Base-by-base conservation (phyloP, 1,140 invertebrate species). In the Scaptomyza pallida region DNA sequence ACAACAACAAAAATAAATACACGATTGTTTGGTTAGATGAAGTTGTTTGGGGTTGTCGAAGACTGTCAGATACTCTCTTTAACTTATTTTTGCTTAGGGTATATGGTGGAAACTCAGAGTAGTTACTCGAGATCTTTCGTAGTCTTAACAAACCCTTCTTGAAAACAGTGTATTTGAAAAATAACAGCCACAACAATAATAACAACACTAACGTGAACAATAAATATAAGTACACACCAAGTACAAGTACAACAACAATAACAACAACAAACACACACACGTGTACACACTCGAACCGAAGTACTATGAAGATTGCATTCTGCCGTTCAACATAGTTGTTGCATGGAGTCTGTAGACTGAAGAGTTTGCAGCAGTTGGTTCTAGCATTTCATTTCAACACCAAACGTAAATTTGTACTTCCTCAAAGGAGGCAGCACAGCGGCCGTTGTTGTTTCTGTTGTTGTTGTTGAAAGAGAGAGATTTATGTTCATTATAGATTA, bases 401-500 rank as follows among this genome's bases (percentile, higher is more conserved):
- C 82, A 88, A 88, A 70, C 75, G 82, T 88, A 86, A 86, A 86
- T 88, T 86, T 86, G 82, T 82, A 88, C 83, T 88, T 88, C 82
- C 82, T 88, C 64, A 71, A 81, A 75, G 54, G 64, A 88, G 75
- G 79, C 74, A 8, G 6, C 26, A 9, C 26, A 77, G 61, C 59
- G 40, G 41, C 17, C 6, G 26, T 23, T 60, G 26, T 45, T 21
- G 50, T 33, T 60, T 41, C 23, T 60, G 40, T 33, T 61, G 60
- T 59, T 44, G 45, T 50, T 63, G 68, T 35, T 43, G 52, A 68
- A 81, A 80, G 82, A 86, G 82, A 86, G 72, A 89, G 82, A 89
- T 89, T 89, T 89, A 89, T 89, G 83, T 89, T 89, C 83, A 89
- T 89, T 89, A 89, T 89, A 89, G 85, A 89, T 89, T 89, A 89